phyloP scores from a whole-genome alignment of 2,888 invertebrate species.

The Chirona hameri region DNA sequence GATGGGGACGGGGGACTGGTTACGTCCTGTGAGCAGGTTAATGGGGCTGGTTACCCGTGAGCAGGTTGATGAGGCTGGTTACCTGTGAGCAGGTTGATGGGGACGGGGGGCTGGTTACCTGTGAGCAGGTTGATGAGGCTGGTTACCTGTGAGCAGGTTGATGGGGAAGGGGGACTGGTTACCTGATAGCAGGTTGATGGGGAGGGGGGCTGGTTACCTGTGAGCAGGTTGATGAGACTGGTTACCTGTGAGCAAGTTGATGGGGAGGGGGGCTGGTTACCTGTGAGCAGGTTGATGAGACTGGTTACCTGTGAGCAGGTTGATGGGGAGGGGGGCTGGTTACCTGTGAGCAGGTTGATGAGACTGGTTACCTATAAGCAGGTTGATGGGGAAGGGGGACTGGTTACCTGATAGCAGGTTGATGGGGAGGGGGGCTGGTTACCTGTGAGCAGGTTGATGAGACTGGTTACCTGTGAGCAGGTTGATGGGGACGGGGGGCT shows the following conservation, averaged over 20 bases:
- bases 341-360: no score
- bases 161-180: background rate
- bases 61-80: slow-evolving; percentile 37
- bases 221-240: slow-evolving; percentile 63
- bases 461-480: slow-evolving; percentile 56
- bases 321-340: slow-evolving; percentile 45
- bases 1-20: slow-evolving; percentile 39
- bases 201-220: slow-evolving; percentile 56
- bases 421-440: no score
- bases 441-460: no score
- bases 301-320: no score
- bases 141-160: no score
- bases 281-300: slow-evolving; percentile 68
- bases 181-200: background rate
- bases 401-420: background rate
- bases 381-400: slow-evolving; percentile 38
- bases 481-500: background rate
- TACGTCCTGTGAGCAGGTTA: slow-evolving; percentile 44
- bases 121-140: slow-evolving; percentile 65
- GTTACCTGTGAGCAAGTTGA: slow-evolving; percentile 70
- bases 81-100: slow-evolving; percentile 56
- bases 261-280: slow-evolving; percentile 54
- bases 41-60: no score
- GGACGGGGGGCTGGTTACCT: slow-evolving; percentile 55
- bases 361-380: no score